Evolutionary conservation across 2,888 invertebrate genomes (phyloP).

Genomic region (Melinaea menophilus): DNA sequence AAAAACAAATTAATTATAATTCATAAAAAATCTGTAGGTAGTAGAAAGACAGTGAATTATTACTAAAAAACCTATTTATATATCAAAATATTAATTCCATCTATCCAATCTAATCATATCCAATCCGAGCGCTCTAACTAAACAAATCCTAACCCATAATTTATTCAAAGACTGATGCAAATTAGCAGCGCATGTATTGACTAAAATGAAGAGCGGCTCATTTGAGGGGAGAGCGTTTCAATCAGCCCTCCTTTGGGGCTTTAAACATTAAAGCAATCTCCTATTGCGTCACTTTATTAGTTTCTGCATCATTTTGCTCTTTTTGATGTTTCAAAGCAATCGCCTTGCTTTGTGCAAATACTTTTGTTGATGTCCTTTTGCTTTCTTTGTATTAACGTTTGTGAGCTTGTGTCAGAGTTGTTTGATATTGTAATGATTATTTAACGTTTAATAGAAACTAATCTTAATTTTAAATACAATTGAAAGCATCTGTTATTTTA

Average conservation of each 20-base stretch:
- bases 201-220: constrained; percentile 66
- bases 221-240: constrained; percentile 69
- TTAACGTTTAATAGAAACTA: constrained; percentile 22
- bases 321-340: constrained; percentile 71
- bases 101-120: too few relatives aligned
- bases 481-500: not conserved
- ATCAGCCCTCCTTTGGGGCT: constrained; percentile 68
- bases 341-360: constrained; percentile 50
- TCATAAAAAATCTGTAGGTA: too few relatives aligned
- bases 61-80: not conserved
- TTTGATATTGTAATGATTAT: constrained; percentile 9
- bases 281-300: constrained; percentile 72
- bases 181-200: constrained; percentile 74
- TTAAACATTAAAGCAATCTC: constrained; percentile 74
- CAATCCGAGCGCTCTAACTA: constrained; percentile 9
- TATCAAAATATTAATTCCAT: not conserved
- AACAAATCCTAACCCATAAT: constrained; percentile 34
- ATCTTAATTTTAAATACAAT: not conserved
- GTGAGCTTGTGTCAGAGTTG: constrained; percentile 8
- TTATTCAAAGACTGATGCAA: constrained; percentile 66
- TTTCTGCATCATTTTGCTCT: constrained; percentile 66
- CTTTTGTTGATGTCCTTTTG: constrained; percentile 42
- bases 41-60: too few relatives aligned
- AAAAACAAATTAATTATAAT: too few relatives aligned
- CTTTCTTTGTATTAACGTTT: constrained; percentile 22